Evolutionary conservation across 2,888 invertebrate species (phyloP).

Genomic region (Sinodicranocentrus sp.): DNA sequence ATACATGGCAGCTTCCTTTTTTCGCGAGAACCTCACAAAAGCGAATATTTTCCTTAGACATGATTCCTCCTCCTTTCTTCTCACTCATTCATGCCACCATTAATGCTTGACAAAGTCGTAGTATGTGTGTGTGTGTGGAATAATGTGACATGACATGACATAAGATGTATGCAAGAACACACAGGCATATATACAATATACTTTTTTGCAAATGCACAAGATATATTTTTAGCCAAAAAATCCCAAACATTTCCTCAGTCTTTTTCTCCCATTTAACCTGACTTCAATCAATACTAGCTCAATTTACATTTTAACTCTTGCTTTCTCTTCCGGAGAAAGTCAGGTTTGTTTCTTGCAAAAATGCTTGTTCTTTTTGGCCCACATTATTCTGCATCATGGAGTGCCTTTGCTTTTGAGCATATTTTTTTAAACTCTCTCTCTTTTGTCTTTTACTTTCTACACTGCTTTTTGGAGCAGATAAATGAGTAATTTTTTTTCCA

Average conservation of each 20-base stretch:
- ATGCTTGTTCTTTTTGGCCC: no score
- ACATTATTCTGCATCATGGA: no score
- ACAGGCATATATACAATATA: no score
- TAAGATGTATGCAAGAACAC: background rate
- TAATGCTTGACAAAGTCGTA: background rate
- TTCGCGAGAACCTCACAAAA: no score
- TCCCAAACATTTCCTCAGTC: background rate
- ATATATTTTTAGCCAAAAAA: background rate
- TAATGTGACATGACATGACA: conserved; percentile 27
- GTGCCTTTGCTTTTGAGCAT: background rate
- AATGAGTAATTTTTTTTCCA: background rate
- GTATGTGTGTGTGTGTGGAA: conserved; percentile 7
- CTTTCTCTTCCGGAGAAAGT: background rate
- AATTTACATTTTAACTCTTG: conserved; percentile 69
- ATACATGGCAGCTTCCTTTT: no score
- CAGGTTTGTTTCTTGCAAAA: conserved; percentile 9
- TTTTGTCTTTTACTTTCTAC: background rate
- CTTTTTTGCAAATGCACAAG: no score
- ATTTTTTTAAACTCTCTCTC: background rate
- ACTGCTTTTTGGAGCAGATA: conserved; percentile 18
- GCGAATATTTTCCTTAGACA: no score
- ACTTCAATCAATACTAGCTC: conserved; percentile 67
- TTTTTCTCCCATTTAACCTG: conserved; percentile 32
- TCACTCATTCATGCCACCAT: conserved; percentile 11
- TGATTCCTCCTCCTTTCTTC: conserved; percentile 13